These are phyloP conservation scores for Scylla paramamosain DNA, from an alignment of 1,140 invertebrate genomes.

Conservation along the genomic window DNA sequence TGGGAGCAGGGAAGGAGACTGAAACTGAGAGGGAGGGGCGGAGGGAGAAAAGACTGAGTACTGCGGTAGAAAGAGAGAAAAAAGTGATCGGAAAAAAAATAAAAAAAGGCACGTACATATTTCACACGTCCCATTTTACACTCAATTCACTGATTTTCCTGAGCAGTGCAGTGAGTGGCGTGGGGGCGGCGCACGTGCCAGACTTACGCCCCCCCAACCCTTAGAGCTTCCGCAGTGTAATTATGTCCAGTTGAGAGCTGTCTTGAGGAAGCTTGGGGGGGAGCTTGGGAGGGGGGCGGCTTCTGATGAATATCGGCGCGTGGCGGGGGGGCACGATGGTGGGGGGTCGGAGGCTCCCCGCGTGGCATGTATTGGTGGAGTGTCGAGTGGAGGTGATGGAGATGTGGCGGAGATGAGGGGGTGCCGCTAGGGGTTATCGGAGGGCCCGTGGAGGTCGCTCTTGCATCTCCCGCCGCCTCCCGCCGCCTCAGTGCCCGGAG, in stretches of 20 bases:
- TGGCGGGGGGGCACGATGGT: slow-evolving; percentile 15
- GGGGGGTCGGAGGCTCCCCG: slow-evolving; percentile 19
- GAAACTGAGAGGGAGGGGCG: not conserved
- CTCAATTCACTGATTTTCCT: not conserved
- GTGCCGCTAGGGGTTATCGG: not conserved
- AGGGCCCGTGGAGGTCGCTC: not conserved
- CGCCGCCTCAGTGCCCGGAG: not conserved
- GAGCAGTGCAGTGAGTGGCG: not conserved
- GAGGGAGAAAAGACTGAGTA: not conserved
- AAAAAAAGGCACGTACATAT: not conserved
- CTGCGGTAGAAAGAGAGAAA: not conserved
- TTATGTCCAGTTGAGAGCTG: not conserved
- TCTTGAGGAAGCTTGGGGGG: not conserved
- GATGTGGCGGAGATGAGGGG: slow-evolving; percentile 24
- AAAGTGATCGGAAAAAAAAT: not conserved
- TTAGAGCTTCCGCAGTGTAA: not conserved
- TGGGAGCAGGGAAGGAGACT: not conserved
- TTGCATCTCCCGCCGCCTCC: not conserved
- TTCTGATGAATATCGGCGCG: slow-evolving; percentile 46
- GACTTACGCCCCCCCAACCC: not conserved
- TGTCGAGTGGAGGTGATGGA: slow-evolving; percentile 41
- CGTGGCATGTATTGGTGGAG: slow-evolving; percentile 23
- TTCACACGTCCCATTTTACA: not conserved
- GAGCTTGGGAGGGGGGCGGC: slow-evolving; percentile 16
- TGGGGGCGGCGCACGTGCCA: not conserved